These are phyloP conservation scores for Troides oblongomaculatus DNA, from an alignment of 2,888 invertebrate genomes.

Conservation along the genomic window DNA sequence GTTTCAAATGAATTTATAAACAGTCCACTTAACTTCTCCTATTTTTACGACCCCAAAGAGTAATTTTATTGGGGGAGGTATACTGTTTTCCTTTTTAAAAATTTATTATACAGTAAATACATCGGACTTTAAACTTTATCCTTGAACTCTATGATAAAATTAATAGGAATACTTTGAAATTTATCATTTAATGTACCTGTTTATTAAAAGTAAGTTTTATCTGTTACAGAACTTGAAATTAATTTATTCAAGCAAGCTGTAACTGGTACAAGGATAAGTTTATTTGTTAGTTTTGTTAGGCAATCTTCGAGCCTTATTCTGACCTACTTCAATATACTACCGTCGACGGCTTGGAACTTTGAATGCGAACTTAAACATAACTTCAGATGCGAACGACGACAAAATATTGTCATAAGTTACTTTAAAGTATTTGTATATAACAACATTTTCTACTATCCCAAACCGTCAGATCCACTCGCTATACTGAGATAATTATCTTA, in stretches of 20 bases:
- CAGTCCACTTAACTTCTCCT: too few species aligned
- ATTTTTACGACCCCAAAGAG: too few species aligned
- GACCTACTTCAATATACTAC: conserved; percentile 15
- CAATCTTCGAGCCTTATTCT: conserved; percentile 21
- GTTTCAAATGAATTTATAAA: too few species aligned
- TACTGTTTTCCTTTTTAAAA: too few species aligned
- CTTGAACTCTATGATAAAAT: neutral
- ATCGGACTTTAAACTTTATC: too few species aligned
- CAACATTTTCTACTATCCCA: neutral
- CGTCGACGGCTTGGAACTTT: conserved; percentile 4
- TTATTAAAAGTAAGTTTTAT: neutral
- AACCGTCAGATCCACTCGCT: too few species aligned
- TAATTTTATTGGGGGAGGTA: too few species aligned
- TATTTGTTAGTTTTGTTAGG: conserved; percentile 20
- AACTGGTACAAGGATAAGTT: conserved; percentile 7
- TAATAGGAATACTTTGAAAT: neutral
- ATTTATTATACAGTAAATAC: too few species aligned
- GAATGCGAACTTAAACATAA: neutral
- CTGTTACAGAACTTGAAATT: conserved; percentile 18
- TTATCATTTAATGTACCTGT: neutral
- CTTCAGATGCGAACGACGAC: conserved; percentile 11
- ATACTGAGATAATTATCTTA: too few species aligned
- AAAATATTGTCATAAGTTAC: conserved; percentile 9
- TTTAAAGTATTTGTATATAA: neutral
- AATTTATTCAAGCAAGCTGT: conserved; percentile 30